Evolutionary conservation across 2,113 vertebrate genomes (phyloP), one percentile per base, ranked within the genome.

Genomic region (Entomyzon cyanotis): DNA sequence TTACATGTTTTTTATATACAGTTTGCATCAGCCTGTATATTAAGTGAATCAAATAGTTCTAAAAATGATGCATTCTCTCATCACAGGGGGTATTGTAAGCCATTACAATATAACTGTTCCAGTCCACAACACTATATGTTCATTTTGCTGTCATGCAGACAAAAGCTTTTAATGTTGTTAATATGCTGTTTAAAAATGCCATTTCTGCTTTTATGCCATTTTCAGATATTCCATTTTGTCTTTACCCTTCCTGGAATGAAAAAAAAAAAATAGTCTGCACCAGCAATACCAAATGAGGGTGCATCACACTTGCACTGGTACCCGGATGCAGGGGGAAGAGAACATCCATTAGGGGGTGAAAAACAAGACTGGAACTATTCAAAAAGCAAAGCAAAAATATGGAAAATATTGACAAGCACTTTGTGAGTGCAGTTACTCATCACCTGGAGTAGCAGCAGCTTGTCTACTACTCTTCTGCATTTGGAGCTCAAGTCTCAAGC

Each of bases 101-200:
- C 98, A 98, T 99, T 99, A 99, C 98, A 98, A 98, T 99, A 98
- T 99, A 99, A 99, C 99, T 98, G 98, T 98, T 98, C 98, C 98
- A 98, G 98, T 99, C 98, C 98, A 98, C 98, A 98, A 98, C 97
- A 98, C 98, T 99, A 98, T 99, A 99, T 97, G 98, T 98, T 98
- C 98, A 98, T 98, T 98, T 98, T 97, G 97, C 97, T 98, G 98
- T 98, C 98, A 98, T 75, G 97, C 97, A 98, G 98, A 98, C 98
- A 98, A 98, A 98, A 98, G 98, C 98, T 98, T 98, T 98, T 98
- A 98, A 98, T 98, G 98, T 98, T 97, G 97, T 98, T 98, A 98
- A 98, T 98, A 98, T 98, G 97, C 97, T 98, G 97, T 97, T 98
- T 98, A 98, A 98, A 98, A 98, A 98, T 98, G 97, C 97, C 97